A percentile compares a stretch with the other conserved stretches of the same genome.
Evolutionary conservation across 92 coral and sea anemone genomes (phyloP).

Genomic region (Anthopleura xanthogrammica): DNA sequence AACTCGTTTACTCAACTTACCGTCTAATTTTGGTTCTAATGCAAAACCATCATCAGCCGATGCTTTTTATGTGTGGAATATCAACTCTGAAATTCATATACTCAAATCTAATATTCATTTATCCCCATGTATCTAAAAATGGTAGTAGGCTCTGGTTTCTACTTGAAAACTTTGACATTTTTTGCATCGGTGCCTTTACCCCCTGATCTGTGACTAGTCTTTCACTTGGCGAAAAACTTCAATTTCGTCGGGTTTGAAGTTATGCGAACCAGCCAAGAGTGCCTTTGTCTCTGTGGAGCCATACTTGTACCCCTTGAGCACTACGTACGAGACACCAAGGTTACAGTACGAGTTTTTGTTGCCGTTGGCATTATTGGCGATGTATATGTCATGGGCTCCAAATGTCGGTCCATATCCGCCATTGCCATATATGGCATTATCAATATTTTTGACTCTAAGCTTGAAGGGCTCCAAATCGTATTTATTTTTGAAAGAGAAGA

Average conservation of each 20-base stretch:
- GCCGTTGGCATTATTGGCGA: slow-evolving; percentile 48
- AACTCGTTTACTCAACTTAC: no score
- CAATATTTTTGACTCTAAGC: slow-evolving; percentile 23
- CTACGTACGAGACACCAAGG: slow-evolving; percentile 46
- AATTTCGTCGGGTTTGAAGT: slow-evolving; percentile 61
- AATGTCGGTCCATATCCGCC: slow-evolving; percentile 51
- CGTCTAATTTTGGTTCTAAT: no score
- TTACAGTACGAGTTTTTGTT: slow-evolving; percentile 50
- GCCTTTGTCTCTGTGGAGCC: not conserved
- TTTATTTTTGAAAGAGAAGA: slow-evolving; percentile 63
- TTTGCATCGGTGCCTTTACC: not conserved
- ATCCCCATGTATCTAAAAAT: no score
- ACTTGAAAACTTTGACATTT: not conserved
- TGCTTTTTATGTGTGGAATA: no score
- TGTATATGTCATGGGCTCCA: slow-evolving; percentile 57
- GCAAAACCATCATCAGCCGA: no score
- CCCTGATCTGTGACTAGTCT: not conserved
- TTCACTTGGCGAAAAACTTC: slow-evolving; percentile 48
- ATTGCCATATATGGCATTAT: slow-evolving; percentile 56
- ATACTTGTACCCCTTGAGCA: slow-evolving; percentile 38
- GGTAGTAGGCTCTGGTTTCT: no score
- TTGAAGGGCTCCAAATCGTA: slow-evolving; percentile 56
- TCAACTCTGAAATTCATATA: no score
- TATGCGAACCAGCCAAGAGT: slow-evolving; percentile 58
- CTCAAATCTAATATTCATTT: no score